Base-by-base conservation (phyloP, 37 sponge, comb jelly and placozoan species). In the Halisarca cf. caerulea region DNA sequence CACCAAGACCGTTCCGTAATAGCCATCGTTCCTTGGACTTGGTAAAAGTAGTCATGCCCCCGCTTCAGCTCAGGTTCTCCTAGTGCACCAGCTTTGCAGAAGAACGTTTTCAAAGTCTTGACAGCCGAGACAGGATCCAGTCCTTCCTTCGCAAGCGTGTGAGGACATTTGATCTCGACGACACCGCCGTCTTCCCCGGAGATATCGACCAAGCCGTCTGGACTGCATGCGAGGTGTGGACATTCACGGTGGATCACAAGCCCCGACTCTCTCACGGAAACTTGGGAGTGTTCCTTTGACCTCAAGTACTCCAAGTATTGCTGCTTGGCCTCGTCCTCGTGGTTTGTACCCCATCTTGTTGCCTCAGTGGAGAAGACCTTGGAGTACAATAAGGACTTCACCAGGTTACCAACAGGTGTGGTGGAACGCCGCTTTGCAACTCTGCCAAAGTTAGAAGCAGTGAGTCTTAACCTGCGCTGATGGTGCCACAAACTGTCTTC, bases 371-470 rank as follows among this genome's bases (percentile, higher is more conserved):
- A 38, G 1, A 37, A 0, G 0, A 14, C 2, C 24, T 4, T 54
- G 64, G 18, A 1, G 55, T 82, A 82, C 2, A 82, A 47, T 0
- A 82, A 57, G 4, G 23, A 37, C 32, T 66, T 66, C 2, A 82
- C 69, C 18, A 43, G 2, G 17, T 82, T 73, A 0, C 62, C 79
- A 25, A 77, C 78, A 34, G 78, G 80, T 42, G 90, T 90, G 0
- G 41, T 86, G 0, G 20, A 30, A 38, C 59, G 34, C 83, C 81
- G 80, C 59, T 82, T 90, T 20, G 59, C 45, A 8, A 90, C 42
- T 2, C 0, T 40, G 1, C 85, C 78, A 75, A 85, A 73, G 42
- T 6, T 58, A 15, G 78, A 74, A 35, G 85, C 78, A n/a, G 85
- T 85, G 28, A 77, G 39, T 1, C 85, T 24, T 0, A 37, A n/a